Base-by-base conservation (phyloP, 1,140 invertebrate genomes). In the Neelides sp. region DNA sequence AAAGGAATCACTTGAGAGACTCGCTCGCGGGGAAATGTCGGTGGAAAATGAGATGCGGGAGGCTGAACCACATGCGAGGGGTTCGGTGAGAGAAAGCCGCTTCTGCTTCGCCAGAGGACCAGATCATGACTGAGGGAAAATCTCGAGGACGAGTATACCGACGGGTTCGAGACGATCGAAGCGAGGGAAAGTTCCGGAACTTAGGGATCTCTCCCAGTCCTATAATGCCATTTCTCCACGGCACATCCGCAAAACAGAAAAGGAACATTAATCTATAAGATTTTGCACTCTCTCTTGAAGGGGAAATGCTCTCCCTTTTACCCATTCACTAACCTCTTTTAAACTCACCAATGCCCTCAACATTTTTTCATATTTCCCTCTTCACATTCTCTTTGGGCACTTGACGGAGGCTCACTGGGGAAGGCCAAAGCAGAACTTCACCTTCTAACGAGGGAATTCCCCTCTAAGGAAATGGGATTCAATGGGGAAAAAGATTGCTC, bases 211-310 rank as follows among this genome's bases (percentile, higher is more conserved):
- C 5, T 15, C 35, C 35, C n/a, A 15, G 15, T 40, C 20, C 37
- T 19, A 7, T 13, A 44, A 37, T 34, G 23, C 34, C 49, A 27
- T 51, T 51, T 43, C 49, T 51, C 32, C 26, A 46, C 27, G 41
- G 47, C 46, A 54, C 52, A 54, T 54, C 52, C 52, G 52, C 52
- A 54, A 54, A 50, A 54, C 52, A 54, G 52, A 49, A 49, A 49
- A 46, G 41, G 30, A 43, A 48, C 45, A 54, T 54, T 48, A 39
- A 54, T 49, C 46, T 50, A 26, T 10, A 45, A 36, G 41, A 49
- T 52, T 34, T 54, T 45, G 52, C 52, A 54, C 52, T 49, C 50
- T 46, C 34, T 47, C 46, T 8, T 47, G 43, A 47, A 48, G 41
- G 45, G 24, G 42, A 52, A 52, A 50, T 50, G 48, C 48, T n/a